A percentile compares a stretch with the other conserved stretches of the same genome.
Conservation (phyloP, 2,113 vertebrate genomes). For the human (Homo sapiens) region DNA sequence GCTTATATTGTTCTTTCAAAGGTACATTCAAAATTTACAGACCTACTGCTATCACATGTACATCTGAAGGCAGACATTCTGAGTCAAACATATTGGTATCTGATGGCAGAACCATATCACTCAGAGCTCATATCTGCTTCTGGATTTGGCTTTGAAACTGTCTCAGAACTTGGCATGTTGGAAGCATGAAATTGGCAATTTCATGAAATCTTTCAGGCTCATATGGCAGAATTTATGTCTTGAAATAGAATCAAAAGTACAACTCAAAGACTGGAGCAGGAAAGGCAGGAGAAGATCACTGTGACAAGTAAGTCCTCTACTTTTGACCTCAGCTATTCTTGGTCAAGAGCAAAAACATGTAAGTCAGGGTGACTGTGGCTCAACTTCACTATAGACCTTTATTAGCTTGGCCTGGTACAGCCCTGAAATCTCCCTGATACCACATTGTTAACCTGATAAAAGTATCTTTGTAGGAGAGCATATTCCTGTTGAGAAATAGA, state of each 20-base stretch:
- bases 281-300: background rate
- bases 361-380: background rate
- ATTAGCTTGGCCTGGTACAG: background rate
- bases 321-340: background rate
- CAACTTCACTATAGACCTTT: background rate
- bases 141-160: slow-evolving; percentile 1
- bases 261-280: background rate
- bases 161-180: background rate
- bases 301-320: background rate
- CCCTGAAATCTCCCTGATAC: background rate
- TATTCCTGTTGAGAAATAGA: background rate
- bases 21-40: background rate
- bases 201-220: background rate
- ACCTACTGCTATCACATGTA: fast-evolving
- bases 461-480: fast-evolving
- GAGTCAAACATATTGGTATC: background rate
- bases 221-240: background rate
- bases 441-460: background rate
- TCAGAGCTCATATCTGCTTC: background rate
- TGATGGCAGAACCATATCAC: background rate
- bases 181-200: background rate
- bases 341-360: background rate
- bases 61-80: background rate
- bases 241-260: slow-evolving; percentile 11
- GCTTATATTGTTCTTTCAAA: background rate